Conservation (phyloP, 2,888 invertebrate genomes). For the Proisotoma minuta region DNA sequence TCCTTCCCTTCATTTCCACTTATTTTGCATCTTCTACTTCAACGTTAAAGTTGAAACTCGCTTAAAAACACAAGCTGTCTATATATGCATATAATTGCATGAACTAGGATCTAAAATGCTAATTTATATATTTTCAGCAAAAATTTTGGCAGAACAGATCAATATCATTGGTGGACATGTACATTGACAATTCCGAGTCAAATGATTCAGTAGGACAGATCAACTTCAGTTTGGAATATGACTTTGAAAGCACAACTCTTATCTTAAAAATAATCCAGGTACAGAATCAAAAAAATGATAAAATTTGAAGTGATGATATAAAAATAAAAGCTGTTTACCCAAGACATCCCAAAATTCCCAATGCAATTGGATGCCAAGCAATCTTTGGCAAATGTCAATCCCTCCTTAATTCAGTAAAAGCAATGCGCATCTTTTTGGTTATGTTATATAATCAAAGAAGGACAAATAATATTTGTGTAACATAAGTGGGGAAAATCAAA, state of each 20-base stretch:
- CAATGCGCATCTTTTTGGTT: too few relatives aligned
- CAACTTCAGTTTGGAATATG: constrained; percentile 87
- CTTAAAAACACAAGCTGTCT: too few relatives aligned
- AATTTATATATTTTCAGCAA: constrained; percentile 61
- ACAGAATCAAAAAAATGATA: constrained; percentile 46
- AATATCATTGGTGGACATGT: constrained; percentile 88
- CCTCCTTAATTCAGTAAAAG: too few relatives aligned
- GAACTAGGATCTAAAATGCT: too few relatives aligned
- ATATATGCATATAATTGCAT: too few relatives aligned
- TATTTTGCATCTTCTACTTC: too few relatives aligned
- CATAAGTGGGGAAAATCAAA: too few relatives aligned
- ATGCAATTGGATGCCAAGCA: not conserved
- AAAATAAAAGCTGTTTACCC: not conserved
- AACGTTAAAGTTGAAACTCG: too few relatives aligned
- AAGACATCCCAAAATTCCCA: not conserved
- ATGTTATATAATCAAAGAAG: too few relatives aligned
- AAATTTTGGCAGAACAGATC: constrained; percentile 80
- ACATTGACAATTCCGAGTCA: constrained; percentile 83
- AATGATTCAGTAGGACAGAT: constrained; percentile 92
- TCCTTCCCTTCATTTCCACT: too few relatives aligned
- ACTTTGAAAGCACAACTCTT: constrained; percentile 87
- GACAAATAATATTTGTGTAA: too few relatives aligned
- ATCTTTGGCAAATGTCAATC: too few relatives aligned
- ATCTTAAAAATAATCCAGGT: constrained; percentile 87
- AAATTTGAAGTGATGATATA: not conserved